A percentile compares a stretch with the other conserved stretches of the same genome.
These are phyloP conservation scores for Cerceris rybyensis DNA, from an alignment of 2,888 invertebrate genomes.

Conservation along the genomic window DNA sequence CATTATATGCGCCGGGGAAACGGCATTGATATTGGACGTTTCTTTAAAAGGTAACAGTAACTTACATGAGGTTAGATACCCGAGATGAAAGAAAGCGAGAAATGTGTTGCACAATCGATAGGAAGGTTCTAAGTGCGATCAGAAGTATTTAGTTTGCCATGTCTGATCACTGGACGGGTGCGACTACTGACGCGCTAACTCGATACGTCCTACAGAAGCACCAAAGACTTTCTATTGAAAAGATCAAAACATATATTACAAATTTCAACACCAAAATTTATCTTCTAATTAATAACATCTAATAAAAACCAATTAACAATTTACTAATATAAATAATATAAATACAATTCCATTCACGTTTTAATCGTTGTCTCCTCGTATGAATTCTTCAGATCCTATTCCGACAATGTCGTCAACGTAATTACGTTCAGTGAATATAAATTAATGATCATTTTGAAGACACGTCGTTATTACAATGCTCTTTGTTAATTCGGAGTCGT, in stretches of 20 bases:
- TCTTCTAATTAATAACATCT: too few relatives aligned
- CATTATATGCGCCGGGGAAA: constrained; percentile 67
- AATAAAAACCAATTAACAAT: too few relatives aligned
- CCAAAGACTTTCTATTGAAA: background rate
- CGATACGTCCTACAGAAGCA: background rate
- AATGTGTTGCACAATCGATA: constrained; percentile 40
- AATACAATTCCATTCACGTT: constrained; percentile 31
- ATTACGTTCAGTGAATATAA: constrained; percentile 32
- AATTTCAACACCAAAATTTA: too few relatives aligned
- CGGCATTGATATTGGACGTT: constrained; percentile 63
- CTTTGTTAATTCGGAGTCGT: background rate
- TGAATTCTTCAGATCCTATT: constrained; percentile 30
- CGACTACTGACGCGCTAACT: constrained; percentile 18
- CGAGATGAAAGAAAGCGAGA: constrained; percentile 46
- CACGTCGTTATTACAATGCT: constrained; percentile 32
- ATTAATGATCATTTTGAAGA: constrained; percentile 33
- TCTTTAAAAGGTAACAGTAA: constrained; percentile 62
- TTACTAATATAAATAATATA: too few relatives aligned
- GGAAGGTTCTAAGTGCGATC: constrained; percentile 17
- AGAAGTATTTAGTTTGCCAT: background rate
- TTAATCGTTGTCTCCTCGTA: constrained; percentile 1
- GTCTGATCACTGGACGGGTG: constrained; percentile 35
- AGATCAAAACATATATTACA: too few relatives aligned
- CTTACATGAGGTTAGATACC: constrained; percentile 58
- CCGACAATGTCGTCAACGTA: constrained; percentile 12